A percentile compares a stretch with the other conserved stretches of the same genome.
Conservation (phyloP, 2,888 invertebrate species). For the Orthosia incerta region DNA sequence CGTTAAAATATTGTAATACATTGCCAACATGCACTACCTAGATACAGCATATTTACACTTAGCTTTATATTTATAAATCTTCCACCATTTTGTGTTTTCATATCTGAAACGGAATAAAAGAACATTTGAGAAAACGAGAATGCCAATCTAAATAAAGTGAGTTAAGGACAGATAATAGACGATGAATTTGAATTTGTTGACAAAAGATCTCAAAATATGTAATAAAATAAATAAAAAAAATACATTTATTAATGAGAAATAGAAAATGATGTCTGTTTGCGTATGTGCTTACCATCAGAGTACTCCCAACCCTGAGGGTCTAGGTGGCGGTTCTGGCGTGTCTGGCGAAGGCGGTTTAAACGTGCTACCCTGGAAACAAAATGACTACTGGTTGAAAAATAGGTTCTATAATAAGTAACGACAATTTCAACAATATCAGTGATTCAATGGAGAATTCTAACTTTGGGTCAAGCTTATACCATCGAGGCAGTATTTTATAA, state of each 20-base stretch:
- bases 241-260: background rate
- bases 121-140: no score
- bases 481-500: no score
- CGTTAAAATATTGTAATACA: slow-evolving; percentile 73
- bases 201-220: background rate
- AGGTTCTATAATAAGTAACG: background rate
- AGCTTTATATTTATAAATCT: slow-evolving; percentile 55
- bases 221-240: background rate
- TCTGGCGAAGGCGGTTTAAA: slow-evolving; percentile 93
- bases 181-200: background rate
- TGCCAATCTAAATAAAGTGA: no score
- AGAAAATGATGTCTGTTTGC: background rate
- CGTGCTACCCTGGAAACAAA: slow-evolving; percentile 91
- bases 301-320: slow-evolving; percentile 82
- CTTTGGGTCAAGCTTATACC: no score
- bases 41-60: slow-evolving; percentile 61
- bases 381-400: background rate
- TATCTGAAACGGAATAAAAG: slow-evolving; percentile 51
- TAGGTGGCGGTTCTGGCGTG: slow-evolving; percentile 88
- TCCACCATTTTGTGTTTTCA: slow-evolving; percentile 39
- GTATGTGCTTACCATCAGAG: slow-evolving; percentile 75
- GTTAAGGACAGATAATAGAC: no score
- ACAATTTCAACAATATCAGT: no score
- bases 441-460: background rate
- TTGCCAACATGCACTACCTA: slow-evolving; percentile 83